Evolutionary conservation across 2,113 vertebrate genomes (phyloP), one percentile per base, ranked within the genome.

Genomic region (human (Homo sapiens)): DNA sequence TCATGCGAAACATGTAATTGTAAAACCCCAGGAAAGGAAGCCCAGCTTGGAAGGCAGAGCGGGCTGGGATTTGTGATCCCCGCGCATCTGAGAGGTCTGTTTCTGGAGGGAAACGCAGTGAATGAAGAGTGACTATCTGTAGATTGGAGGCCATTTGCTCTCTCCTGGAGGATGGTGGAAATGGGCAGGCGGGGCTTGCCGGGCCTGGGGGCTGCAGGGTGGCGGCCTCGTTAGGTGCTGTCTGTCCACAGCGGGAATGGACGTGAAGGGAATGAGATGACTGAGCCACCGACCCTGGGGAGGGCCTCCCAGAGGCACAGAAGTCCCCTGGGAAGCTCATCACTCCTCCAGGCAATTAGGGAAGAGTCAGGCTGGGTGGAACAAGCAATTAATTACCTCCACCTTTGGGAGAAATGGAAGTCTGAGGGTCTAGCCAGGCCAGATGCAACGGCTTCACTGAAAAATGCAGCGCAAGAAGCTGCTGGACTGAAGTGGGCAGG

Each of bases 121-220:
- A 97, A 98, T 93, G 82, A 97, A 85, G 95, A 98, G 96, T 94
- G 98, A 94, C 92, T 94, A 13, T 66, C 59, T 88, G 40, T 30
- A 92, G 80, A 84, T 59, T 61, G 70, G 55, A 38, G 35, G 4
- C 45, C 8, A 2, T 18, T 40, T 25, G 48, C 84, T 97, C 96
- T 70, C 48, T 94, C 66, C 96, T 84, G 38, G 12, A 55, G 22
- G 25, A 57, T 48, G 50, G 48, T 20, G 79, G 96, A 96, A 84
- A 83, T 13, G 95, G 97, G 95, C 97, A 0, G 92, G 97, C 95
- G 95, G 97, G 85, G 87, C 89, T 96, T 95, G 78, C 20, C 13
- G 84, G 35, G 97, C 84, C 98, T 94, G 78, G 57, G 91, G 95
- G 97, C 97, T 92, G 96, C 94, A 83, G 52, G 94, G 94, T 75